Conservation (phyloP, 1,140 invertebrate species). For the Lasioglossum albipes region DNA sequence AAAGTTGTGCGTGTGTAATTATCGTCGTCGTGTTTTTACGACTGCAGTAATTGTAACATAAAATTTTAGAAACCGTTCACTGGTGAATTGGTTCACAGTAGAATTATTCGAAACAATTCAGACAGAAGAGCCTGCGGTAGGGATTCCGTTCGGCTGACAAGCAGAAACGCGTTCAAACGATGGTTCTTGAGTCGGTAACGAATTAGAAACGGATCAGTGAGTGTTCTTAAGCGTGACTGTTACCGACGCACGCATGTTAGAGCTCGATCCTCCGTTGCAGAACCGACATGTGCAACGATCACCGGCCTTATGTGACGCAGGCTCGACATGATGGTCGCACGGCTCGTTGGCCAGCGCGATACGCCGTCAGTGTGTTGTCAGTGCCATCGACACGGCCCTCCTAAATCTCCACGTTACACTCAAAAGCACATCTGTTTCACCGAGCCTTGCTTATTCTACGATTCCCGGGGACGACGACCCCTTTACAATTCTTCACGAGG, state of each 20-base stretch:
- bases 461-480: too few relatives aligned
- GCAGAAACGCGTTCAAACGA: too few relatives aligned
- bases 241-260: slow-evolving; percentile 2
- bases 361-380: slow-evolving; percentile 24
- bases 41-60: too few relatives aligned
- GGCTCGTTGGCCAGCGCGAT: slow-evolving; percentile 27
- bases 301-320: slow-evolving; percentile 28
- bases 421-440: slow-evolving; percentile 3
- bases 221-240: background rate
- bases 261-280: background rate
- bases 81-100: too few relatives aligned
- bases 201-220: background rate
- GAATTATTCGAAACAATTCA: too few relatives aligned
- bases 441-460: background rate
- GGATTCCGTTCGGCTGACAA: too few relatives aligned
- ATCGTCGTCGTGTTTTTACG: too few relatives aligned
- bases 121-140: too few relatives aligned
- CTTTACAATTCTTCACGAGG: too few relatives aligned
- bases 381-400: slow-evolving; percentile 33
- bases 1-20: too few relatives aligned
- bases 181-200: background rate
- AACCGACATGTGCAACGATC: slow-evolving; percentile 6
- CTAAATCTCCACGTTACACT: slow-evolving; percentile 26
- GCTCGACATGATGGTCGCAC: slow-evolving; percentile 29
- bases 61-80: too few relatives aligned